A percentile compares a stretch with the other conserved stretches of the same genome.
Conservation (phyloP, 2,113 vertebrate species). For the Gadus chalcogrammus region DNA sequence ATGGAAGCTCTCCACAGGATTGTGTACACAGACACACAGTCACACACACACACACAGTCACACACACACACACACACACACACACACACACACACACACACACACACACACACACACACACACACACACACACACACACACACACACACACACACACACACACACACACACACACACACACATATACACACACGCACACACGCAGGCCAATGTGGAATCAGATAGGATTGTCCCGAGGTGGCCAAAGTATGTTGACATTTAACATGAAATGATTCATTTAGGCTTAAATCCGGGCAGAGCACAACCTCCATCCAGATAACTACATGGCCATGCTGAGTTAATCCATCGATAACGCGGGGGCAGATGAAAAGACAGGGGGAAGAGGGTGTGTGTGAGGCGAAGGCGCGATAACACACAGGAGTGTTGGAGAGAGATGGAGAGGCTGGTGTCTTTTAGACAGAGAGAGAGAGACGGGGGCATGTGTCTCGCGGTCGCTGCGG, state of each 20-base stretch:
- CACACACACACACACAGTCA: not conserved
- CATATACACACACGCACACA: not conserved
- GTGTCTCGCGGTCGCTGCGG: too few species aligned
- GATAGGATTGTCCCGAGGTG: too few species aligned
- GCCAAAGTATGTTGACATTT: too few species aligned
- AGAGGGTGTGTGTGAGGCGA: too few species aligned
- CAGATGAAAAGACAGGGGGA: too few species aligned
- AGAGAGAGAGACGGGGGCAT: too few species aligned
- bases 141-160: not conserved
- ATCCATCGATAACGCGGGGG: too few species aligned
- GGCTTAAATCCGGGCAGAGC: too few species aligned
- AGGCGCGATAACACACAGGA: too few species aligned
- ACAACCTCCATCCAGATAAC: not conserved
- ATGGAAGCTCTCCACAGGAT: slow-evolving; percentile 23
- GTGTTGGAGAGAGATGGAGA: too few species aligned
- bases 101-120: not conserved
- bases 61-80: not conserved
- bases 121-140: not conserved
- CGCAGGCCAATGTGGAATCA: not conserved
- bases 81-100: not conserved
- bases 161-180: not conserved
- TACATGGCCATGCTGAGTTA: not conserved
- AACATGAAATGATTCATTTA: too few species aligned
- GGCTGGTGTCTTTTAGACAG: too few species aligned
- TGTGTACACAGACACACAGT: slow-evolving; percentile 13